Conservation (phyloP, 2,888 invertebrate genomes). For the Agonum fuliginosum region DNA sequence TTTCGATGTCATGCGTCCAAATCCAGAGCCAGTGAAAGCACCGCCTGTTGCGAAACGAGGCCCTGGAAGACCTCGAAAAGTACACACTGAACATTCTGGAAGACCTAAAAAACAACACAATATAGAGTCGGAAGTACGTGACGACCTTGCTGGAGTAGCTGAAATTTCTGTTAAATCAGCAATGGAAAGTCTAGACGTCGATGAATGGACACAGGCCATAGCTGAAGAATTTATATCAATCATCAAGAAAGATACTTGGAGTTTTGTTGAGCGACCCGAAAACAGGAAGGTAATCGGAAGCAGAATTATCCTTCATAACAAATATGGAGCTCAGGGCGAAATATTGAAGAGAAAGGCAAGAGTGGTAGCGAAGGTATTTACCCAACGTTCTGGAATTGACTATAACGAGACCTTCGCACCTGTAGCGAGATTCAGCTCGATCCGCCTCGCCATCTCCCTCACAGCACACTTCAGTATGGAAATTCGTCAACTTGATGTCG, state of each 20-base stretch:
- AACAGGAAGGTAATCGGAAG: not conserved
- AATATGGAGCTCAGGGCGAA: not conserved
- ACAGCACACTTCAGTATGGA: slow-evolving; percentile 5
- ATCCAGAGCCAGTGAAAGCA: no score
- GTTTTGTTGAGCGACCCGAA: not conserved
- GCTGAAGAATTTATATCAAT: not conserved
- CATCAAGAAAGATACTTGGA: not conserved
- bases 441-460: slow-evolving; percentile 11
- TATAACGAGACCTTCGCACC: slow-evolving; percentile 66
- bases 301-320: not conserved
- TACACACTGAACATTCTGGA: no score
- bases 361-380: slow-evolving; percentile 64
- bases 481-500: slow-evolving; percentile 38
- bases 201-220: not conserved
- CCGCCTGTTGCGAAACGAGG: no score
- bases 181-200: not conserved
- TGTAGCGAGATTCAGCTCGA: no score
- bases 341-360: slow-evolving; percentile 60
- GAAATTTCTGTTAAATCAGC: not conserved
- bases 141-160: no score
- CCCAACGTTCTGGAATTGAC: slow-evolving; percentile 63
- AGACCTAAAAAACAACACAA: no score
- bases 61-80: no score
- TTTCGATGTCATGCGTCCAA: no score
- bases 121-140: no score